A percentile compares a stretch with the other conserved stretches of the same genome.
Evolutionary conservation across 2,797 vertebrate genomes (phyloP).

Genomic region (Ambastaia sidthimunki): DNA sequence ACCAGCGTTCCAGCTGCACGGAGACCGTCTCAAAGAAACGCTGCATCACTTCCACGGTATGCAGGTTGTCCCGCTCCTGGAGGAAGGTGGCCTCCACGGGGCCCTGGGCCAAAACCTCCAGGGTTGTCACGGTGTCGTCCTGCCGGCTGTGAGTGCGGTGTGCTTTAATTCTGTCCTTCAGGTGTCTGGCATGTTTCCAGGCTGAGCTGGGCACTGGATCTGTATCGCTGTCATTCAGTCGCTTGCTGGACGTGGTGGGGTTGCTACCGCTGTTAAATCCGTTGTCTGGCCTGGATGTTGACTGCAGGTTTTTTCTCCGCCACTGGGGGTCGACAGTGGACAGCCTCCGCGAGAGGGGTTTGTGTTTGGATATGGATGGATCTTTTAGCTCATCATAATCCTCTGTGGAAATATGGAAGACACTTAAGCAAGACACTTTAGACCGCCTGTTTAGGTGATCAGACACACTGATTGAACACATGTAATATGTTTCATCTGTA

Average conservation of each 20-base stretch:
- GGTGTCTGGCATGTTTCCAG: slow-evolving; percentile 52
- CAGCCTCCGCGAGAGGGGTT: slow-evolving; percentile 56
- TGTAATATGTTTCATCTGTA: background rate
- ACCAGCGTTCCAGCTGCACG: slow-evolving; percentile 90
- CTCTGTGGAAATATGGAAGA: slow-evolving; percentile 49
- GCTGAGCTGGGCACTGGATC: slow-evolving; percentile 69
- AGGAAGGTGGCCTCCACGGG: slow-evolving; percentile 64
- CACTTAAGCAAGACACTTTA: background rate
- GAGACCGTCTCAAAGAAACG: slow-evolving; percentile 91
- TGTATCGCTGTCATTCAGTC: slow-evolving; percentile 67
- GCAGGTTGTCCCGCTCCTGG: slow-evolving; percentile 76
- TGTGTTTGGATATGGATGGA: slow-evolving; percentile 22
- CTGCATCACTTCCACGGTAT: slow-evolving; percentile 86
- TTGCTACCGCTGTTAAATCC: slow-evolving; percentile 71
- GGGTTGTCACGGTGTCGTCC: slow-evolving; percentile 47
- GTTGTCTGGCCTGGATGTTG: slow-evolving; percentile 59
- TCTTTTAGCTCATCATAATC: slow-evolving; percentile 63
- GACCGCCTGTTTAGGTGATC: background rate
- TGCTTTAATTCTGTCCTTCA: slow-evolving; percentile 44
- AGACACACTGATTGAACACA: background rate
- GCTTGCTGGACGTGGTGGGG: slow-evolving; percentile 57
- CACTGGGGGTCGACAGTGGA: slow-evolving; percentile 62
- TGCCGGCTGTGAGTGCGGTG: slow-evolving; percentile 41
- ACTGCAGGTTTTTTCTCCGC: slow-evolving; percentile 67
- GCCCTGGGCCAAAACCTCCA: slow-evolving; percentile 68